A percentile compares a stretch with the other conserved stretches of the same genome.
phyloP scores from a whole-genome alignment of 2,797 vertebrate genomes.

The Trichosurus vulpecula region DNA sequence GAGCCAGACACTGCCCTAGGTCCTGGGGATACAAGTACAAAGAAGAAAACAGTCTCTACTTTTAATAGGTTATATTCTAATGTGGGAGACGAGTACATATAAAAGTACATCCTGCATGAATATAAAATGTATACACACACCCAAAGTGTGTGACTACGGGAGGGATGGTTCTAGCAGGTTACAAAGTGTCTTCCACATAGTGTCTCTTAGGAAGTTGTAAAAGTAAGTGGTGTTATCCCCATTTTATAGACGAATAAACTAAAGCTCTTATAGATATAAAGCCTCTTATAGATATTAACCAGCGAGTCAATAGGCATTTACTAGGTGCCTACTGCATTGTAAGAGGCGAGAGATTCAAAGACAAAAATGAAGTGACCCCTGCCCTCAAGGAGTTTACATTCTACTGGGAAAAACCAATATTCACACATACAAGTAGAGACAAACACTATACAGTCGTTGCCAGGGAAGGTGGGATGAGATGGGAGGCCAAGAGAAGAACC shows the following conservation, averaged over 20 bases:
- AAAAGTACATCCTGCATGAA: background rate
- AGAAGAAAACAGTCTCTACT: background rate
- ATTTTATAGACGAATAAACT: background rate
- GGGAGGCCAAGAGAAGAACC: no score
- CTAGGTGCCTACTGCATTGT: background rate
- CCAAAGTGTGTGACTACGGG: background rate
- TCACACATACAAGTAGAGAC: background rate
- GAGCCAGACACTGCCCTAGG: background rate
- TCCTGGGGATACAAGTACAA: background rate
- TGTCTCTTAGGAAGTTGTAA: background rate
- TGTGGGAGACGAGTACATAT: background rate
- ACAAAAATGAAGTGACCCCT: background rate
- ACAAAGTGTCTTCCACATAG: background rate
- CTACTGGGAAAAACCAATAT: background rate
- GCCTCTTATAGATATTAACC: background rate
- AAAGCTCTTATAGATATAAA: background rate
- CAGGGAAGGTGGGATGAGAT: background rate
- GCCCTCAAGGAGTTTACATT: background rate
- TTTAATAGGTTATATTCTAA: background rate
- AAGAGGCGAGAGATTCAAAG: background rate
- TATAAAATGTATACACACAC: background rate
- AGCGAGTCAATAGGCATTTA: background rate
- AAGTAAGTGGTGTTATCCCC: background rate
- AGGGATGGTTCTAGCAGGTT: background rate
- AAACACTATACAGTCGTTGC: background rate